These are phyloP conservation scores for Zaprionus nigranus DNA, from an alignment of 1,140 invertebrate species.

Conservation along the genomic window DNA sequence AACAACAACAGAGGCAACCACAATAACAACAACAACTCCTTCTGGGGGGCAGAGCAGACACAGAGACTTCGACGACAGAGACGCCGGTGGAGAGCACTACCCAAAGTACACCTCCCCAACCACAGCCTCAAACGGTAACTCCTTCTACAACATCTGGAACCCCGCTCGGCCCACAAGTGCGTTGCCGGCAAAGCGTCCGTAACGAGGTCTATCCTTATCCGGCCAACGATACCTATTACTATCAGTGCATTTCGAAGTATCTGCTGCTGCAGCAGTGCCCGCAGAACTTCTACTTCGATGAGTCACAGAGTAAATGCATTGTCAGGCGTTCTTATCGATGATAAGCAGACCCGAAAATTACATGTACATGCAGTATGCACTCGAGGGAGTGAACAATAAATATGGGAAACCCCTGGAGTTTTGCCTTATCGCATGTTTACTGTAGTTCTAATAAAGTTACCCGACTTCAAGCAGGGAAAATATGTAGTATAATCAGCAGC, in stretches of 20 bases:
- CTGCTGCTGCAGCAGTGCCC: slow-evolving; percentile 68
- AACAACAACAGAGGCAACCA: background rate
- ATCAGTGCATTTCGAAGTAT: slow-evolving; percentile 61
- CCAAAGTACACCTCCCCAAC: slow-evolving; percentile 2
- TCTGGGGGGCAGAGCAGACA: background rate
- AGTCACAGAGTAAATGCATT: slow-evolving; percentile 46
- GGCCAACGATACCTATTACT: slow-evolving; percentile 66
- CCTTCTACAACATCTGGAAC: background rate
- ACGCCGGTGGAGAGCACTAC: too few species aligned
- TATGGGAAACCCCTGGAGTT: background rate
- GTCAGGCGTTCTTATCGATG: slow-evolving; percentile 49
- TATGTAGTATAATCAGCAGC: slow-evolving; percentile 23
- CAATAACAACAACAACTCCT: background rate
- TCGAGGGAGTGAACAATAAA: slow-evolving; percentile 17
- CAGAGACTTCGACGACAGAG: background rate
- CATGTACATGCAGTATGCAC: background rate
- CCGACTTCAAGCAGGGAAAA: background rate
- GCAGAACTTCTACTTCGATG: slow-evolving; percentile 60
- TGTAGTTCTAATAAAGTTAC: slow-evolving; percentile 51
- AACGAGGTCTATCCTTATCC: slow-evolving; percentile 69
- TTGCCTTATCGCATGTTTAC: background rate
- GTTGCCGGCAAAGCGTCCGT: slow-evolving; percentile 39
- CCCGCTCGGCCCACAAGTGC: slow-evolving; percentile 16
- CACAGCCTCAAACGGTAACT: background rate
- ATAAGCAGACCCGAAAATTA: slow-evolving; percentile 23